phyloP scores from a whole-genome alignment of 2,888 invertebrate genomes.

The Rhabditophanes sp. region DNA sequence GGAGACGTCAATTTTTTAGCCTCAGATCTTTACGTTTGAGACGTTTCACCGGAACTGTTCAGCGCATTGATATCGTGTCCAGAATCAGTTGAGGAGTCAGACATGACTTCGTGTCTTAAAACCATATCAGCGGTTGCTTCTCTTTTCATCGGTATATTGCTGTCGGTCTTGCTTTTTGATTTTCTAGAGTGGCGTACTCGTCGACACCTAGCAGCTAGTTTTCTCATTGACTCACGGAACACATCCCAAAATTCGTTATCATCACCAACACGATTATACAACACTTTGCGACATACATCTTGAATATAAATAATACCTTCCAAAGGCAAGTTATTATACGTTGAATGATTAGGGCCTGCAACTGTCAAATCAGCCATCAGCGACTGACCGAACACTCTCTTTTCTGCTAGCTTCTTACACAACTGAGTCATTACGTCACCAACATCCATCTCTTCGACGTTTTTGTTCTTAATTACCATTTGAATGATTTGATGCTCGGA shows the following conservation, averaged over 20 bases:
- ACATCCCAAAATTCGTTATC: constrained; percentile 43
- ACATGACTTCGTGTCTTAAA: too few species aligned
- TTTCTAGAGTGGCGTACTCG: constrained; percentile 42
- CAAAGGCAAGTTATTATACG: constrained; percentile 40
- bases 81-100: too few species aligned
- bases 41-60: too few species aligned
- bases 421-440: constrained; percentile 40
- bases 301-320: constrained; percentile 42
- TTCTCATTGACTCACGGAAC: constrained; percentile 42
- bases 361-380: constrained; percentile 43
- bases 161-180: constrained; percentile 8
- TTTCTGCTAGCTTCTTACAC: constrained; percentile 43
- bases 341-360: constrained; percentile 43
- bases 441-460: constrained; percentile 33
- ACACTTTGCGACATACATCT: constrained; percentile 40
- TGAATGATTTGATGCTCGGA: constrained; percentile 39
- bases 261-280: constrained; percentile 20
- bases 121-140: too few species aligned
- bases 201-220: constrained; percentile 38
- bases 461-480: constrained; percentile 33
- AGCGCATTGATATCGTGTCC: too few species aligned
- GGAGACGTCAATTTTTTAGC: too few species aligned
- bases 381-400: constrained; percentile 40
- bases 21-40: too few species aligned
- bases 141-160: too few species aligned